Conservation (phyloP, 2,888 invertebrate species). For the Nymphalis polychloros region DNA sequence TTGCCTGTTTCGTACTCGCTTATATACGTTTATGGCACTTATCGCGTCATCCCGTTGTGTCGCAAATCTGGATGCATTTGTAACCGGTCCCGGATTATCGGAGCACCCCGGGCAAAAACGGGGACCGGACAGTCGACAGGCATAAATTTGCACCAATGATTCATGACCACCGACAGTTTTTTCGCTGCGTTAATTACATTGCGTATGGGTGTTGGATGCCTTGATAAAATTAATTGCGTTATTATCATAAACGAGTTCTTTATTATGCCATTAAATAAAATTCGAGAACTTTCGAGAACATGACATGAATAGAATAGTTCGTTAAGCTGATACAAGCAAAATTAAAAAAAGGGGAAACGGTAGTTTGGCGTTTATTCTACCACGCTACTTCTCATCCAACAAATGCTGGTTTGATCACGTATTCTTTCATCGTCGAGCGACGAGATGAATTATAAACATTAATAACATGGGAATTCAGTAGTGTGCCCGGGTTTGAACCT, state of each 20-base stretch:
- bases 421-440: too few species aligned
- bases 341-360: too few species aligned
- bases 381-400: too few species aligned
- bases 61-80: constrained; percentile 67
- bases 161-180: constrained; percentile 77
- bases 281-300: too few species aligned
- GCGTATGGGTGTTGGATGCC: not conserved
- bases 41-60: constrained; percentile 51
- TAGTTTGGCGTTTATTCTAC: too few species aligned
- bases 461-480: too few species aligned
- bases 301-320: too few species aligned
- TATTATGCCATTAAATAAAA: not conserved
- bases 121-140: constrained; percentile 54
- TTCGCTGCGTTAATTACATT: constrained; percentile 67
- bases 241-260: not conserved
- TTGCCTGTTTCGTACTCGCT: constrained; percentile 3
- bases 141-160: constrained; percentile 79
- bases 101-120: constrained; percentile 69
- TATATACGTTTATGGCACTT: constrained; percentile 37
- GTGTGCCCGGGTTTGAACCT: too few species aligned
- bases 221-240: not conserved
- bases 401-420: too few species aligned
- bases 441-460: too few species aligned
- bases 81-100: constrained; percentile 64
- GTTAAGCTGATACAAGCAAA: too few species aligned